Percentiles rank a stretch among this genome's conserved stretches.
Evolutionary conservation across 2,797 vertebrate species (phyloP).

Genomic region (Phoeniculus purpureus): DNA sequence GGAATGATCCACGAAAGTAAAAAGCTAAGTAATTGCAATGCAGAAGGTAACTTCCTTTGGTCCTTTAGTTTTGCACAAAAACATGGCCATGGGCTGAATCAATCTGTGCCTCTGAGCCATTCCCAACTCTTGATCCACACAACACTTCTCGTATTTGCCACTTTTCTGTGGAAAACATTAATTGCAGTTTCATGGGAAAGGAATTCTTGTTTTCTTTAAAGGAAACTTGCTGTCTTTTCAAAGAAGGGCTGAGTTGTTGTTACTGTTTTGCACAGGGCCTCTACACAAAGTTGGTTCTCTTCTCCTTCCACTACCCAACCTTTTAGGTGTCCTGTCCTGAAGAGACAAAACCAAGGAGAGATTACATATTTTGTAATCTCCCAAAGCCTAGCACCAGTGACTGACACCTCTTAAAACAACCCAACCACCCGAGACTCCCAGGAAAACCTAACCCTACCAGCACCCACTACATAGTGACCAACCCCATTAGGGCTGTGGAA

Average conservation of each 20-base stretch:
- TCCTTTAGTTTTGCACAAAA: not conserved
- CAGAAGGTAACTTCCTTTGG: not conserved
- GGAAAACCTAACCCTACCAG: not conserved
- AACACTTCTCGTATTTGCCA: not conserved
- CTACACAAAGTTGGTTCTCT: not conserved
- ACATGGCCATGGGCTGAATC: not conserved
- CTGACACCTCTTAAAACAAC: not conserved
- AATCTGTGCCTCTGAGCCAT: not conserved
- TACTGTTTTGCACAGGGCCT: not conserved
- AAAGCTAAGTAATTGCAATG: not conserved
- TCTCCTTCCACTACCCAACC: not conserved
- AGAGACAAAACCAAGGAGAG: not conserved
- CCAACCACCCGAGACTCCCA: rapidly evolving
- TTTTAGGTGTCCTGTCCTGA: not conserved
- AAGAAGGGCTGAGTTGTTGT: not conserved
- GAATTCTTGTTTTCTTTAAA: not conserved
- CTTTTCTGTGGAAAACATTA: not conserved
- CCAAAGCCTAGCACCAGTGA: not conserved
- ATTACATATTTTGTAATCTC: not conserved
- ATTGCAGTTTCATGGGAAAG: not conserved
- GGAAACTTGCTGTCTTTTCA: not conserved
- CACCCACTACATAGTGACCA: not conserved
- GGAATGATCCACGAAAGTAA: not conserved
- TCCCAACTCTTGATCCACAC: not conserved
- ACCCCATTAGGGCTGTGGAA: rapidly evolving